Evolutionary conservation across 2,113 vertebrate genomes (phyloP).

Genomic region (Pogonocichla stellata): DNA sequence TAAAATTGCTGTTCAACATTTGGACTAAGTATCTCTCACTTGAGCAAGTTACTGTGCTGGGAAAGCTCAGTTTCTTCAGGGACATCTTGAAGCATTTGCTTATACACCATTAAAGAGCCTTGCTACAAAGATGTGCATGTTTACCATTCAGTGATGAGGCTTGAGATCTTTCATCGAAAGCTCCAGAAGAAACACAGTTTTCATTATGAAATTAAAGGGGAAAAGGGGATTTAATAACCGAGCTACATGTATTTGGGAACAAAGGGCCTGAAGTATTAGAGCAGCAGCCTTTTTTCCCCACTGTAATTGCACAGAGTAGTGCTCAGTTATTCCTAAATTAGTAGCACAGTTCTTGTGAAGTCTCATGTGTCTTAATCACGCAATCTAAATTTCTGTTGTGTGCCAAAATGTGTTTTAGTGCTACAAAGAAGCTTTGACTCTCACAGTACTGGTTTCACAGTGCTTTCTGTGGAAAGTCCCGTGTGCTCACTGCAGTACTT

Average conservation of each 20-base stretch:
- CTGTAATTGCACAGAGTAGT: background rate
- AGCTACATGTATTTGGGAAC: background rate
- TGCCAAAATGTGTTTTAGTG: background rate
- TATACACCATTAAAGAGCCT: background rate
- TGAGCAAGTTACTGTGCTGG: background rate
- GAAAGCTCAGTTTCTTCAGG: background rate
- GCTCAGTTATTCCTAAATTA: constrained; percentile 16
- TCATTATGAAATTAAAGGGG: background rate
- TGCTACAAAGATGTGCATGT: background rate
- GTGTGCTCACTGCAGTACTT: background rate
- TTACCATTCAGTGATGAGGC: background rate
- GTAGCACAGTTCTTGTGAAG: constrained; percentile 2
- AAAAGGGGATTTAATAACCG: background rate
- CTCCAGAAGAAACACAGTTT: background rate
- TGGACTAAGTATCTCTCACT: background rate
- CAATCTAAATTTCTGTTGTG: background rate
- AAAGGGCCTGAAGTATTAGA: background rate
- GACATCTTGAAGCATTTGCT: background rate
- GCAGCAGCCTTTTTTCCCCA: background rate
- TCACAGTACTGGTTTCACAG: background rate
- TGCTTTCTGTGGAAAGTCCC: background rate
- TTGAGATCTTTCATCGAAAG: background rate
- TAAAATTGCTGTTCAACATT: background rate
- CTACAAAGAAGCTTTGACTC: background rate
- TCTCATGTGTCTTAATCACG: background rate